Conservation (phyloP, 2,797 vertebrate species). For the Parauchenoglanis ngamensis region DNA sequence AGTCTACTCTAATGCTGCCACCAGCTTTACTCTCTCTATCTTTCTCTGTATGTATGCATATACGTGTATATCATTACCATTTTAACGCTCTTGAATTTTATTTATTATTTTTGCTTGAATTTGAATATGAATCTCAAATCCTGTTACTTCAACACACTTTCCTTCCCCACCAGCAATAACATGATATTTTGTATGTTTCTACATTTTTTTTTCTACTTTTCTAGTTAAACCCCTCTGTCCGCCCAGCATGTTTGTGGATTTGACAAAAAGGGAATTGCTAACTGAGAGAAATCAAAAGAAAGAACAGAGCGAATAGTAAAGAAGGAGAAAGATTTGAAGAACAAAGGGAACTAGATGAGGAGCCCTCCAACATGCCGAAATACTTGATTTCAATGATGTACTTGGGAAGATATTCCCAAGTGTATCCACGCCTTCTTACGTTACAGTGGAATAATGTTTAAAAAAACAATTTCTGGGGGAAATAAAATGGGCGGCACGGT, state of each 20-base stretch:
- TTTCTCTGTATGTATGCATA: not conserved
- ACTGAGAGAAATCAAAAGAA: slow-evolving; percentile 21
- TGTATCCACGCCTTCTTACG: no score
- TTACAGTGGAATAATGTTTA: no score
- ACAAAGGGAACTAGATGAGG: not conserved
- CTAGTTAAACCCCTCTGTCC: not conserved
- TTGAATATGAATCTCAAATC: not conserved
- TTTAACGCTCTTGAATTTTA: no score
- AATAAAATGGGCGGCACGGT: no score
- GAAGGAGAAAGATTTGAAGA: not conserved
- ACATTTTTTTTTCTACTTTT: not conserved
- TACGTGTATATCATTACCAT: not conserved
- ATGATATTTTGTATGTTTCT: not conserved
- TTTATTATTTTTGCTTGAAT: not conserved
- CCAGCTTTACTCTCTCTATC: not conserved
- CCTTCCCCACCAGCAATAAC: not conserved
- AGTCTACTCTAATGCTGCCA: not conserved
- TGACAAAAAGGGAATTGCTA: not conserved
- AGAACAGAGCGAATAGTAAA: slow-evolving; percentile 24
- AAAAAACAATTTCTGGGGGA: no score
- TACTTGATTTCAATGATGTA: not conserved
- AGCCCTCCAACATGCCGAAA: not conserved
- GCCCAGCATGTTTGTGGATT: not conserved
- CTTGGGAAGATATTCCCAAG: not conserved
- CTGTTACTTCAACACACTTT: not conserved